A percentile compares a stretch with the other conserved stretches of the same genome.
These are phyloP conservation scores for Stegostoma tigrinum DNA, from an alignment of 2,113 vertebrate genomes.

Conservation along the genomic window DNA sequence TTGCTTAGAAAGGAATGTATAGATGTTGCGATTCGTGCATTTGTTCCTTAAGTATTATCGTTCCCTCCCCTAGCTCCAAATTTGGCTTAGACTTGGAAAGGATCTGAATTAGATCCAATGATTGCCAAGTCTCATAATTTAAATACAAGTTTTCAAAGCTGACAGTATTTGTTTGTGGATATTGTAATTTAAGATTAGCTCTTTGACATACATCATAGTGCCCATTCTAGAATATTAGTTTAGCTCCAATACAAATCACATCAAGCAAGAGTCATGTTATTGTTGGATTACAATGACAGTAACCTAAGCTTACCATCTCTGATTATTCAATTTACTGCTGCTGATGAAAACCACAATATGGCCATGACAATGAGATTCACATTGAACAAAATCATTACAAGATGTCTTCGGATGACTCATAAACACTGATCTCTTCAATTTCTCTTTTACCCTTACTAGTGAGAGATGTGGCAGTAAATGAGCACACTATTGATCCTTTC, in stretches of 20 bases:
- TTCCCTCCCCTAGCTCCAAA: neutral
- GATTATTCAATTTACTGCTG: slow-evolving; percentile 7
- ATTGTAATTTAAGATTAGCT: neutral
- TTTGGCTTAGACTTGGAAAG: neutral
- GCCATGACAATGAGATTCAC: neutral
- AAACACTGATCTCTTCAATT: neutral
- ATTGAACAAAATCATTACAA: neutral
- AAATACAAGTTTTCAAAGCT: neutral
- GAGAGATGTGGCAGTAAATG: neutral
- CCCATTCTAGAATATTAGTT: neutral
- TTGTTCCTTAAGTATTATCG: neutral
- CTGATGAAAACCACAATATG: slow-evolving; percentile 13
- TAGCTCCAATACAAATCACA: neutral
- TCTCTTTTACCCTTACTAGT: neutral
- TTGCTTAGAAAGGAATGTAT: too few relatives aligned
- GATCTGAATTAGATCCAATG: neutral
- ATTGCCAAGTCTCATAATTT: neutral
- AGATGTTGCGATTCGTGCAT: neutral
- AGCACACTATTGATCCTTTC: neutral
- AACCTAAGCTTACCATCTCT: neutral
- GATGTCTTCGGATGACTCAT: slow-evolving; percentile 10
- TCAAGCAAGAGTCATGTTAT: neutral
- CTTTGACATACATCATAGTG: neutral
- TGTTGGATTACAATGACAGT: slow-evolving; percentile 1
- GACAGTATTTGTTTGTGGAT: neutral